phyloP scores from a whole-genome alignment of 2,113 vertebrate genomes.

The Podarcis raffonei region DNA sequence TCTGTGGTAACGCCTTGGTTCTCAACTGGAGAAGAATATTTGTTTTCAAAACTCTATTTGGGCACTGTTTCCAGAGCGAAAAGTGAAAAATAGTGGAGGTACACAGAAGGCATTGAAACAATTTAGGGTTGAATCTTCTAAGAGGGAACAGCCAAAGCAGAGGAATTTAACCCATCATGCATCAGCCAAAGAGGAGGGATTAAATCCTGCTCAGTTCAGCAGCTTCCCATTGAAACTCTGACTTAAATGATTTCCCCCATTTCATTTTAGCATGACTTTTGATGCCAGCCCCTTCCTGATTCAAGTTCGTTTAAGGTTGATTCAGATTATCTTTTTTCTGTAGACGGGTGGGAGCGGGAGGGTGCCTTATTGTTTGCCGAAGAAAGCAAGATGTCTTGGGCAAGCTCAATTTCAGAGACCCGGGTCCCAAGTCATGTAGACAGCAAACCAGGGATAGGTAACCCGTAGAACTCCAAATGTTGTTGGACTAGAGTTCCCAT shows the following conservation, averaged over 20 bases:
- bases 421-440: background rate
- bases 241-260: too few relatives aligned
- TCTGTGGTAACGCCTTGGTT: background rate
- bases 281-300: too few relatives aligned
- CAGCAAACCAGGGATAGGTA: background rate
- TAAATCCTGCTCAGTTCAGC: too few relatives aligned
- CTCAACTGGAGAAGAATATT: background rate
- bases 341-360: too few relatives aligned
- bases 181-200: too few relatives aligned
- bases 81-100: background rate
- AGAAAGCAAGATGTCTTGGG: too few relatives aligned
- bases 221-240: too few relatives aligned
- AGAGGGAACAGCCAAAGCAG: background rate
- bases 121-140: background rate
- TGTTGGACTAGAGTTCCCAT: background rate
- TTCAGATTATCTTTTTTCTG: too few relatives aligned
- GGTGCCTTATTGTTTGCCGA: too few relatives aligned
- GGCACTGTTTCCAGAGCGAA: background rate
- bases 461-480: background rate
- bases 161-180: too few relatives aligned
- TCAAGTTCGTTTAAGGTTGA: too few relatives aligned
- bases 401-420: background rate
- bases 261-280: too few relatives aligned
- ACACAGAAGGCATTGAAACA: background rate
- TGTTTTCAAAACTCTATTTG: background rate